Evolutionary conservation across 2,113 vertebrate genomes (phyloP).

Genomic region (Callipepla californica): DNA sequence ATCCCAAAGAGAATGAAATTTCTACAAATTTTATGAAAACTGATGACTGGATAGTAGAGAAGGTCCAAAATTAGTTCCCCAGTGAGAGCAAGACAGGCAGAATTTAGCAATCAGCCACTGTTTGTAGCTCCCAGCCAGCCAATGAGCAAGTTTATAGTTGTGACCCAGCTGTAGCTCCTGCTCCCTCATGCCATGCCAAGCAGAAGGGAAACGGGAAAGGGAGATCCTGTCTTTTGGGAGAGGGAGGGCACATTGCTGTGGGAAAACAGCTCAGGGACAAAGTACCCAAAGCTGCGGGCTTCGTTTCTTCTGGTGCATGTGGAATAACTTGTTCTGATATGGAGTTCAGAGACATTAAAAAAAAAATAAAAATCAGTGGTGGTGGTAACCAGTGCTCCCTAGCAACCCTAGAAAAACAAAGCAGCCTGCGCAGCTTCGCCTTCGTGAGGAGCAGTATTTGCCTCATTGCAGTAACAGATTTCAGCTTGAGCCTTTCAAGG

Average conservation of each 20-base stretch:
- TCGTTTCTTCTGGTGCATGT: neutral
- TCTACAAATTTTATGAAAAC: conserved; percentile 5
- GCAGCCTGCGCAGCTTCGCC: neutral
- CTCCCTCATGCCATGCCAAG: conserved; percentile 14
- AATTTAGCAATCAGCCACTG: conserved; percentile 62
- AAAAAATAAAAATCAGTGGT: neutral
- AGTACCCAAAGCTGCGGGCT: neutral
- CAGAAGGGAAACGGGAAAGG: neutral
- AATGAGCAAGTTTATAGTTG: conserved; percentile 24
- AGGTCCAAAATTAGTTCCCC: conserved; percentile 5
- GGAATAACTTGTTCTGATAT: conserved; percentile 64
- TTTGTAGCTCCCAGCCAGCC: conserved; percentile 45
- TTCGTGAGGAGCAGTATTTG: neutral
- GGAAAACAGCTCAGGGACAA: neutral
- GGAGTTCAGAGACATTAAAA: conserved; percentile 30
- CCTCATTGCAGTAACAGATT: neutral
- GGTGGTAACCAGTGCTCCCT: conserved; percentile 50
- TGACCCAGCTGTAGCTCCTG: conserved; percentile 32
- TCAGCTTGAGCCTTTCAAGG: neutral
- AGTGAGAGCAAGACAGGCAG: conserved; percentile 15
- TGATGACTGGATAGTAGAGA: conserved; percentile 6
- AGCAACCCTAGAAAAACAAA: conserved; percentile 63
- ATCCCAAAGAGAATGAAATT: neutral
- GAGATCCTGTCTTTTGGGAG: conserved; percentile 8
- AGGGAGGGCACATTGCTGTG: neutral